Conservation (phyloP, 2,888 invertebrate species). For the Epistrophella euchroma region DNA sequence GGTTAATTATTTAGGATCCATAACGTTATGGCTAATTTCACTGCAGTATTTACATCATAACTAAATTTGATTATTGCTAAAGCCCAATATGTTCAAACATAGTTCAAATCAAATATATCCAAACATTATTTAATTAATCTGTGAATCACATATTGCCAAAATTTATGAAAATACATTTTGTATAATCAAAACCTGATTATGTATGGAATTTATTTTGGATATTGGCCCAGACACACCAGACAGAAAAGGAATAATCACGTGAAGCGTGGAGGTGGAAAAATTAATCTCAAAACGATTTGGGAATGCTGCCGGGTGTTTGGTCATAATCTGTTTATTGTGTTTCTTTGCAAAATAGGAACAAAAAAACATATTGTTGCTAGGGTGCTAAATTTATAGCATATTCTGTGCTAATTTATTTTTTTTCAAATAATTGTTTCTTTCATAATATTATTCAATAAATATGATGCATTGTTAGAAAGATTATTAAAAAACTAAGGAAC, state of each 20-base stretch:
- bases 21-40: too few relatives aligned
- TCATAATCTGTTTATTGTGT: slow-evolving; percentile 2
- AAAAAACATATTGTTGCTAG: not conserved
- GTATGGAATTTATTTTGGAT: slow-evolving; percentile 3
- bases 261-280: slow-evolving; percentile 3
- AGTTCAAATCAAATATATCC: too few relatives aligned
- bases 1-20: too few relatives aligned
- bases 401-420: not conserved
- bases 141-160: not conserved
- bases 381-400: not conserved
- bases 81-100: too few relatives aligned
- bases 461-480: not conserved
- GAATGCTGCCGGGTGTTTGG: not conserved
- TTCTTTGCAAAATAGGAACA: not conserved
- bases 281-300: not conserved
- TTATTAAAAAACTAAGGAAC: not conserved
- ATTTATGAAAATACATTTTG: not conserved
- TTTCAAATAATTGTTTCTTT: not conserved
- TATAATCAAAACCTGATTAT: slow-evolving; percentile 3
- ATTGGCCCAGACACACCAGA: slow-evolving; percentile 2
- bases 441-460: not conserved
- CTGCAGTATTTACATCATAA: too few relatives aligned
- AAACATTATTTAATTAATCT: not conserved
- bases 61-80: too few relatives aligned
- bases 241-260: not conserved